A percentile compares a stretch with the other conserved stretches of the same genome.
Evolutionary conservation across 2,113 vertebrate genomes (phyloP).

Genomic region (Dipodomys stephensi): DNA sequence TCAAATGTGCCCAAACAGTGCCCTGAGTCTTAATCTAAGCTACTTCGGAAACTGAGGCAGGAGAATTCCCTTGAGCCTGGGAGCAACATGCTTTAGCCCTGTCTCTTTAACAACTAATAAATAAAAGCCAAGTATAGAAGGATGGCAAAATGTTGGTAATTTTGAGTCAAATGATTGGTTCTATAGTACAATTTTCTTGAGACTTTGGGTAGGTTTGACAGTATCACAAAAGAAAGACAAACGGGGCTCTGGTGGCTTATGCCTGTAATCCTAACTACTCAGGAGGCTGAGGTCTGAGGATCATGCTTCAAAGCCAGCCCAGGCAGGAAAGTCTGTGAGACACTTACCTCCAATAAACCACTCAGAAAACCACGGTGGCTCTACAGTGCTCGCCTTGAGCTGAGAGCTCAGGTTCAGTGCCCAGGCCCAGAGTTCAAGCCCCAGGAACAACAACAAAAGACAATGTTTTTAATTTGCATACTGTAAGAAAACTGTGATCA

Average conservation of each 20-base stretch:
- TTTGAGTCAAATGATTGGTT: not conserved
- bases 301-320: too few relatives aligned
- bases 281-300: too few relatives aligned
- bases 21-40: not conserved
- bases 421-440: too few relatives aligned
- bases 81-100: not conserved
- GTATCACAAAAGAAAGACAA: not conserved
- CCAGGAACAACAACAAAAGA: too few relatives aligned
- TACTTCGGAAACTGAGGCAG: not conserved
- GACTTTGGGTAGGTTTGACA: not conserved
- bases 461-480: not conserved
- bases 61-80: not conserved
- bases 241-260: too few relatives aligned
- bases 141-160: not conserved
- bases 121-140: not conserved
- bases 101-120: not conserved
- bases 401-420: too few relatives aligned
- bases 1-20: not conserved
- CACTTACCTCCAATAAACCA: too few relatives aligned
- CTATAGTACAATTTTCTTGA: not conserved
- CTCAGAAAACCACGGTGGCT: too few relatives aligned
- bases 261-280: too few relatives aligned
- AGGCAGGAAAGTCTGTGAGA: too few relatives aligned
- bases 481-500: not conserved
- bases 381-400: too few relatives aligned